Base-by-base conservation (phyloP, 2,113 vertebrate species). In the Zosterops borbonicus region DNA sequence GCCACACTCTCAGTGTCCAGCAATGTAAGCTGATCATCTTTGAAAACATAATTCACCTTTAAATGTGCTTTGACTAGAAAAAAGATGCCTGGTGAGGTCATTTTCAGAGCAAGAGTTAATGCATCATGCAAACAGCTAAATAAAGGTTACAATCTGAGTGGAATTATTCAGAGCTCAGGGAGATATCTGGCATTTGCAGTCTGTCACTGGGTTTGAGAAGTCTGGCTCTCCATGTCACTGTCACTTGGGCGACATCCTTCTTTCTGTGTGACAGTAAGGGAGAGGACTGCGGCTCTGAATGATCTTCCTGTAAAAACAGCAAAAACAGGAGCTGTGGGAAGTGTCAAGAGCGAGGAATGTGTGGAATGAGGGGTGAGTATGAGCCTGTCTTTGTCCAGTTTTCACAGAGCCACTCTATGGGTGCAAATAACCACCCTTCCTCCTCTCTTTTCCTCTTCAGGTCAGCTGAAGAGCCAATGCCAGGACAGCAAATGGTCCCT, bases 111-210 rank as follows among this genome's bases (percentile, higher is more conserved):
- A 96, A 97, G 88, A 96, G 92, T 95, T 97, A 97, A 97, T 93
- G 86, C 88, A 95, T 89, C 92, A 93, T 86, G 88, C 95, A 96
- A 97, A 97, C 94, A 97, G 95, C 95, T 96, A 97, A 97, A 97
- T 97, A 97, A 97, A 96, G 92, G 91, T 95, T 97, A 95, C 95
- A 96, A 92, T 95, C 94, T 96, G 91, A 96, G 92, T 70, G 94
- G 95, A 96, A 97, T 97, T 97, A 97, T 92, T 96, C 83, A 79
- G 92, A 90, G 92, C 92, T 95, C 94, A 95, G 95, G 94, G 78
- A 96, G 78, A 87, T 90, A 96, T 88, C 85, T 87, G 93, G 90
- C 74, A 93, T 97, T 97, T 97, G 88, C 92, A 94, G 85, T 95
- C 95, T 94, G 92, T 97, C 92, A 62, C 94, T 65, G 59, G 55